Evolutionary conservation across 2,113 vertebrate genomes (phyloP), one percentile per base, ranked within the genome.

Genomic region (Calypte anna): DNA sequence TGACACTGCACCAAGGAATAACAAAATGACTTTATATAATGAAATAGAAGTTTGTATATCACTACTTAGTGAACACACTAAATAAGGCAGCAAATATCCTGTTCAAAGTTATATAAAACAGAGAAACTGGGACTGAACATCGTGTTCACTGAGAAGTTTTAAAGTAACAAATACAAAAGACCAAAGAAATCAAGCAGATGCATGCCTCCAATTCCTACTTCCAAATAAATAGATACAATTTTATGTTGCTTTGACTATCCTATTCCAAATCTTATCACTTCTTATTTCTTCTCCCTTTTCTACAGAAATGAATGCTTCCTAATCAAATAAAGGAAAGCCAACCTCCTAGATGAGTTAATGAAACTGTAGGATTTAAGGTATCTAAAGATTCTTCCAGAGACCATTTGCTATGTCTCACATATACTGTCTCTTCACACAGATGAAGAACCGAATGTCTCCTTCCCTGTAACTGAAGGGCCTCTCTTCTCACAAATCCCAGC

Each of bases 301-400:
- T 82, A 66, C 22, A 72, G 40, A 75, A 72, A 23, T 6, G 31
- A 79, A 51, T 73, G 73, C 77, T 90, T 85, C 20, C 33, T 12
- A 21, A 38, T 38, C 80, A 61, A 91, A 77, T 51, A 58, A 53
- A 78, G 44, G 40, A 75, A 85, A 82, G 18, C 18, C 62, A 30
- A 33, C 59, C 87, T 87, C 51, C 28, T 24, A 33, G 14, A 73
- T 12, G 18, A 57, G 23, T 68, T 88, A n/a, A 50, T 64, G 57
- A 54, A 91, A 40, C 21, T n/a, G 7, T 18, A 31, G 24, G 19
- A 57, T 64, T 86, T 86, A n/a, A 64, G 75, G n/a, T 61, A 63
- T 68, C 81, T 78, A 92, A 93, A 88, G 36, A 91, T 87, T 58
- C 64, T 88, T 91, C 31, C 61, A 53, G 28, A 75, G 69, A 68